These are phyloP conservation scores for Julus scandinavius DNA, from an alignment of 2,888 invertebrate genomes.

Conservation along the genomic window DNA sequence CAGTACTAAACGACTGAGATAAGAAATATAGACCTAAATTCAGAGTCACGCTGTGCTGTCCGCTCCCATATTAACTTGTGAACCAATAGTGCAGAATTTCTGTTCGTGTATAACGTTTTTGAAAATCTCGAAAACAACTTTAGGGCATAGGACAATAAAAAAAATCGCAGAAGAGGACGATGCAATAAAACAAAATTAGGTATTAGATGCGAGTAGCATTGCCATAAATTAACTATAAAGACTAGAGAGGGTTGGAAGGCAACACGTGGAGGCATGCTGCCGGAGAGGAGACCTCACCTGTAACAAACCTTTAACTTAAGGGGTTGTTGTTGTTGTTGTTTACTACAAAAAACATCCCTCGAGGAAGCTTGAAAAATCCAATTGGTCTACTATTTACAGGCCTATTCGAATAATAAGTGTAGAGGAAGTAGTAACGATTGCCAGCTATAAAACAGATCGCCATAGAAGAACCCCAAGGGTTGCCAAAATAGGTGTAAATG, in stretches of 20 bases:
- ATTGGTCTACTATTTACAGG: background rate
- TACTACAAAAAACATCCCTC: background rate
- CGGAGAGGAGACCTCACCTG: slow-evolving; percentile 20
- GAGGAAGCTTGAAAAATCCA: background rate
- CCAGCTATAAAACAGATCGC: slow-evolving; percentile 24
- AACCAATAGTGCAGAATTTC: background rate
- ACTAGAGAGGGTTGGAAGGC: background rate
- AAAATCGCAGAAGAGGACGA: background rate
- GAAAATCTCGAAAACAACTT: background rate
- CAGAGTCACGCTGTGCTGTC: background rate
- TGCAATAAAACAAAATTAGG: slow-evolving; percentile 44
- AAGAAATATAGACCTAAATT: background rate
- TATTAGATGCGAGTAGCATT: slow-evolving; percentile 38
- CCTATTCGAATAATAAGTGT: background rate
- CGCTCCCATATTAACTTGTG: background rate
- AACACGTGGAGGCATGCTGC: slow-evolving; percentile 41
- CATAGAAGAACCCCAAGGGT: slow-evolving; percentile 9
- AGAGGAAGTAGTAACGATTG: background rate
- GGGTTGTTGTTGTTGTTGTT: background rate
- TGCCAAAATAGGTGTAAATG: background rate
- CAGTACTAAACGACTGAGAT: background rate
- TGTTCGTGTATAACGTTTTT: background rate
- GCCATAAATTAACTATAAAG: slow-evolving; percentile 38
- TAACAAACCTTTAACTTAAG: background rate
- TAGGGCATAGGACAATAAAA: background rate